Conservation (phyloP, 1,140 invertebrate genomes). For the Drosophila melanica region DNA sequence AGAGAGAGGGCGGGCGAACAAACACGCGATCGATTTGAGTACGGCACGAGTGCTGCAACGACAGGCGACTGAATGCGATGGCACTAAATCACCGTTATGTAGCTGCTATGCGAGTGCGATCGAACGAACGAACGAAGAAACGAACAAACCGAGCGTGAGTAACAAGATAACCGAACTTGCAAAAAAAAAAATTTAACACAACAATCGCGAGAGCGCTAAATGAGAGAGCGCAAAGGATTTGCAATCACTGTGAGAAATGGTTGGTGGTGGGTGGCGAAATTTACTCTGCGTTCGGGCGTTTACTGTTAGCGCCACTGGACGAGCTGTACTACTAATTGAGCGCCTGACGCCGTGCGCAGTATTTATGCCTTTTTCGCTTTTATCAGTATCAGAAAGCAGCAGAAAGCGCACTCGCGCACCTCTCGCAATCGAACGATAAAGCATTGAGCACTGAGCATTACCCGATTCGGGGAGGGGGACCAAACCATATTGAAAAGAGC, state of each 20-base stretch:
- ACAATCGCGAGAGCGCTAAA: background rate
- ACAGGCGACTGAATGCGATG: slow-evolving; percentile 8
- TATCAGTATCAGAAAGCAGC: slow-evolving; percentile 46
- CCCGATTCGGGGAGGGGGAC: background rate
- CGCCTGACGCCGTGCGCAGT: slow-evolving; percentile 41
- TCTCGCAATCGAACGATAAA: slow-evolving; percentile 30
- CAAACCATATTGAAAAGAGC: slow-evolving; percentile 44
- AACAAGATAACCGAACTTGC: background rate
- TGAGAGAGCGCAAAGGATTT: slow-evolving; percentile 39
- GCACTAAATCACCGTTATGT: slow-evolving; percentile 26
- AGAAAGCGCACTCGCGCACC: slow-evolving; percentile 20
- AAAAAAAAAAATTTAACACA: background rate
- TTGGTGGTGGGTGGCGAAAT: background rate
- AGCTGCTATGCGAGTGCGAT: background rate
- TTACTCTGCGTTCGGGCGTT: slow-evolving; percentile 23
- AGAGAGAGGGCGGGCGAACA: background rate
- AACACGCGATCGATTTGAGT: slow-evolving; percentile 20
- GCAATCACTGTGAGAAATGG: background rate
- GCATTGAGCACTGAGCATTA: background rate
- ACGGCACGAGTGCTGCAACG: slow-evolving; percentile 23
- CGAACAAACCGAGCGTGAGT: background rate
- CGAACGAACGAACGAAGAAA: slow-evolving; percentile 21
- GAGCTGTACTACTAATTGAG: slow-evolving; percentile 59
- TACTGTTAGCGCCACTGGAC: slow-evolving; percentile 45
- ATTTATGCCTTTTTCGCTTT: slow-evolving; percentile 73